Conservation (phyloP, 2,888 invertebrate species). For the Scaptomyza reducta region DNA sequence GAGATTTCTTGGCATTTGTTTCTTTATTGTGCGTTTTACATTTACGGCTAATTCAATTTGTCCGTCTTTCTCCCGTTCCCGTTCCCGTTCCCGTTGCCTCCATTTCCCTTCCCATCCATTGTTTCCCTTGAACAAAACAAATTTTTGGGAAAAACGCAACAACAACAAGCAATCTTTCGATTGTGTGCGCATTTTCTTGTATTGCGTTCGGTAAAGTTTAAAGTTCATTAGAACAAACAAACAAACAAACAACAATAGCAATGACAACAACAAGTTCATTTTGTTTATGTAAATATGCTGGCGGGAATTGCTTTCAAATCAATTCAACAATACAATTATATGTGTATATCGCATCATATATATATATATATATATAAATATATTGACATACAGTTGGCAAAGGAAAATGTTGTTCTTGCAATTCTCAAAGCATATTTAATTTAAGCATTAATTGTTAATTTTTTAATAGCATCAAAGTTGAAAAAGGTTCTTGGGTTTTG, state of each 20-base stretch:
- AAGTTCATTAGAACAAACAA: constrained; percentile 40
- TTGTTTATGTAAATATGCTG: constrained; percentile 60
- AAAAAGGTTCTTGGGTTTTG: too few relatives aligned
- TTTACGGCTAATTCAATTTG: constrained; percentile 70
- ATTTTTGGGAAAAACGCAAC: constrained; percentile 2
- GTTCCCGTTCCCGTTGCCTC: too few relatives aligned
- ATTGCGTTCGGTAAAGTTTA: constrained; percentile 22
- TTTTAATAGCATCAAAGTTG: too few relatives aligned
- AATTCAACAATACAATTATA: constrained; percentile 40
- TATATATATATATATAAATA: constrained; percentile 6
- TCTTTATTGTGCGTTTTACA: constrained; percentile 49
- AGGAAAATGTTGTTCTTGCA: too few relatives aligned
- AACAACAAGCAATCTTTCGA: background rate
- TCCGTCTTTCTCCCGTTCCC: constrained; percentile 12
- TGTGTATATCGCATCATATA: background rate
- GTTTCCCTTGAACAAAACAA: constrained; percentile 15
- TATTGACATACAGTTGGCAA: background rate
- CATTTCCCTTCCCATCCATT: background rate
- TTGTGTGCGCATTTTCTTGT: constrained; percentile 16
- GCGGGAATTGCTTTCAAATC: constrained; percentile 47
- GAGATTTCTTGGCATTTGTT: constrained; percentile 40
- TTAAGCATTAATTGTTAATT: too few relatives aligned
- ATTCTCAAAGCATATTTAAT: too few relatives aligned
- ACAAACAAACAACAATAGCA: constrained; percentile 13
- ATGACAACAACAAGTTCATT: constrained; percentile 24